Base-by-base conservation (phyloP, 2,797 vertebrate species). In the Silurus lanzhouensis region DNA sequence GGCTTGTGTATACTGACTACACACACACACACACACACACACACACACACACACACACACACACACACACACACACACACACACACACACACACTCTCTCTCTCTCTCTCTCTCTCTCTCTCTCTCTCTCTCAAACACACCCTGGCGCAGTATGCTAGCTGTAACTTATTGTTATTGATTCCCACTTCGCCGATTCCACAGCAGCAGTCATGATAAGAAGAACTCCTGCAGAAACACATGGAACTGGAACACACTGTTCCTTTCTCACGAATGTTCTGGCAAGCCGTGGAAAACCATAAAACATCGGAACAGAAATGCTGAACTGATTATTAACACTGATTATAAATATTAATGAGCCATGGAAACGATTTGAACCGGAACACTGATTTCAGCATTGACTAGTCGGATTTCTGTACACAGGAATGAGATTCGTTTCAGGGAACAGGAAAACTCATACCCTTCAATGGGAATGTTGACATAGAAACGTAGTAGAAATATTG, bases 161-260 rank as follows among this genome's bases (percentile, higher is more conserved):
- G 55, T 77, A 38, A 77, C 4, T 19, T 77, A 77, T 58, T 76
- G 74, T 31, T 76, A 76, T 77, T 77, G 55, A 77, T 77, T 60
- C 25, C 31, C 8, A 17, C 27, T 58, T 8, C 19, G 4, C 75
- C 25, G 25, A 20, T 5, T 77, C 55, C 25, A 60, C 55, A 77
- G 75, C 74, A 58, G 74, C 17, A 58, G 15, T 12, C 75, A 60
- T 1, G 25, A 57, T 9, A 14, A 27, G 8, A 31, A 52, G 14
- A 46, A 57, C n/a, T 57, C 52, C 68, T 46, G 68, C 68, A 71
- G 38, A 27, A 71, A 44, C 12, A n/a, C 46, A 6, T 46, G 38
- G 38, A 38, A 38, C 38, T 4, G 10, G 8, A 52, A 52, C 48
- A 52, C 48, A 25, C n/a, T 2, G 22, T 6, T n/a, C 48, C 46